These are phyloP conservation scores for Numenius phaeopus DNA, from an alignment of 2,797 vertebrate species.

Conservation along the genomic window DNA sequence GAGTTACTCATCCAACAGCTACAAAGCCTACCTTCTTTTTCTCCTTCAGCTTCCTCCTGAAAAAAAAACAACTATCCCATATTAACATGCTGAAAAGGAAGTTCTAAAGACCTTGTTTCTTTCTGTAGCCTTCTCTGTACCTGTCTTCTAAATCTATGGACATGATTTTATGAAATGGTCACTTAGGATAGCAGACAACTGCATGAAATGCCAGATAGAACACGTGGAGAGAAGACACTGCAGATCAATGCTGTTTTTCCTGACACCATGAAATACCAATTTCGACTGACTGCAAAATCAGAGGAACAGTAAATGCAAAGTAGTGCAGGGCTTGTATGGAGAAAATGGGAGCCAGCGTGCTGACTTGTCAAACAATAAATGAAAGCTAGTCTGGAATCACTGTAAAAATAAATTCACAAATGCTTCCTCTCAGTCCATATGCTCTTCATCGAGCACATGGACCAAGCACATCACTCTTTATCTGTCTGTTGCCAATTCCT, in stretches of 20 bases:
- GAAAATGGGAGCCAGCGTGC: not conserved
- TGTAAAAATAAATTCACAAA: not conserved
- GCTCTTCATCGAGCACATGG: not conserved
- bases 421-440: not conserved
- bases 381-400: not conserved
- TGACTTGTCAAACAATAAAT: not conserved
- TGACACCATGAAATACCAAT: not conserved
- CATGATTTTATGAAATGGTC: not conserved
- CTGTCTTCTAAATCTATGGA: not conserved
- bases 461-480: not conserved
- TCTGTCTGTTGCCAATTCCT: not conserved
- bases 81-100: not conserved
- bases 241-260: not conserved
- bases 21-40: not conserved
- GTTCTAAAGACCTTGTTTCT: not conserved
- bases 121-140: not conserved
- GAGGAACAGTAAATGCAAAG: not conserved
- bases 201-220: not conserved
- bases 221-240: not conserved
- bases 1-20: conserved; percentile 4
- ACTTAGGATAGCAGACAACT: not conserved
- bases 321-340: not conserved
- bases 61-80: not conserved
- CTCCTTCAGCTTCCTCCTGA: conserved; percentile 22
- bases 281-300: not conserved